Evolutionary conservation across 2,888 invertebrate species (phyloP), one percentile per base, ranked within the genome.

Genomic region (Scaptomyza flava): DNA sequence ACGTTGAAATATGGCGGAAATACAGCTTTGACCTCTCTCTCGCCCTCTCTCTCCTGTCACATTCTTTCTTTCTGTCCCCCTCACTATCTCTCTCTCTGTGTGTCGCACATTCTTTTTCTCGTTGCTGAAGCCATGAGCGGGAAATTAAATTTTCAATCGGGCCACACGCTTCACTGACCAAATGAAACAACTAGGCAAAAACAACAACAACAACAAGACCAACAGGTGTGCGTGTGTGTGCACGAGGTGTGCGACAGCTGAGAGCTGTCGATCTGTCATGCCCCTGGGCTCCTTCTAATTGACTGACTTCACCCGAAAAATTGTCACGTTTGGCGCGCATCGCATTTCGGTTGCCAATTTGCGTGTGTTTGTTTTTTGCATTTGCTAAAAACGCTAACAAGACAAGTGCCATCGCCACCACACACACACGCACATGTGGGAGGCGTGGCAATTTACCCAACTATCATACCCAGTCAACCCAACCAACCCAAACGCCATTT

Each of bases 111-210:
- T 36, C 36, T 36, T 36, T 1, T 8, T 38, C 38, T 38, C 8
- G 38, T 38, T 56, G 1, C 17, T 30, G 58, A n/a, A 53, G 76
- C 72, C 74, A 72, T 61, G 57, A 76, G 85, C 89, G 89, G 83
- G 89, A 84, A 84, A 84, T 84, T 87, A 84, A 87, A 87, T 88
- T 88, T 84, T 87, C 79, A 88, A 88, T 87, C 89, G 81, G 67
- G 66, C 69, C 64, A 54, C 84, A 88, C 76, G 85, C 76, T 81
- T 72, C 81, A 78, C 68, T 70, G 69, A 68, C 53, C 66, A 59
- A 57, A 81, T 77, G 53, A 72, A 81, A 80, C 65, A 61, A 61
- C 72, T 43, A 47, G 2, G n/a, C 58, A 45, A 12, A 27, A 58
- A 27, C 7, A 43, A 42, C 11, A 58, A 17, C 17, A 17, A 17